phyloP scores from a whole-genome alignment of 2,888 invertebrate genomes.

The Fragum fragum region DNA sequence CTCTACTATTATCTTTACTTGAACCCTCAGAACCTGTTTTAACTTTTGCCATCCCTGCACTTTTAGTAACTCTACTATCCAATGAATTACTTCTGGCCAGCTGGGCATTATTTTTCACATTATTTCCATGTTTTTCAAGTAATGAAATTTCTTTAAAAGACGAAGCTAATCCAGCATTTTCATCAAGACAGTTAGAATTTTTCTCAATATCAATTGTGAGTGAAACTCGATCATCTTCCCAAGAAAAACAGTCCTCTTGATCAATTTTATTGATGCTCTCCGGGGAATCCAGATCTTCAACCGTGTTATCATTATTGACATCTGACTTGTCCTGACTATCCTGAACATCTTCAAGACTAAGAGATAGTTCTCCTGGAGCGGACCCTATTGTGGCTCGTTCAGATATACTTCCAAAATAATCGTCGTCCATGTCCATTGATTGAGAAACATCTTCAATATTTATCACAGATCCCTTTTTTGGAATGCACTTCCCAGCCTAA shows the following conservation, averaged over 20 bases:
- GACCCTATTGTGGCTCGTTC: conserved; percentile 48
- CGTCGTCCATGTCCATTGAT: conserved; percentile 51
- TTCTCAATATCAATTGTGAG: conserved; percentile 75
- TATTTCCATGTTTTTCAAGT: conserved; percentile 23
- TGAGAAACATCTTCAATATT: conserved; percentile 71
- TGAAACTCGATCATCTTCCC: conserved; percentile 83
- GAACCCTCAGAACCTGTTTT: neutral
- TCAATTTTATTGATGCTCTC: conserved; percentile 83
- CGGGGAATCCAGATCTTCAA: conserved; percentile 82
- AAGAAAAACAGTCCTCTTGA: conserved; percentile 83
- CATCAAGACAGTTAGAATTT: conserved; percentile 54
- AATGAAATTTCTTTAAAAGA: conserved; percentile 63
- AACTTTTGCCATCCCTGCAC: neutral
- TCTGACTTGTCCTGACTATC: neutral
- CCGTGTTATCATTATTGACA: conserved; percentile 34
- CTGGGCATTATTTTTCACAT: neutral
- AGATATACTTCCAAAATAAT: conserved; percentile 50
- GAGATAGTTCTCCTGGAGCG: conserved; percentile 52
- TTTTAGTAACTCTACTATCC: conserved; percentile 5
- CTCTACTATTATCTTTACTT: conserved; percentile 27
- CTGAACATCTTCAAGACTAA: conserved; percentile 59
- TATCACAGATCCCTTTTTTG: conserved; percentile 71
- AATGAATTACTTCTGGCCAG: conserved; percentile 22
- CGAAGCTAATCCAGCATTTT: conserved; percentile 56
- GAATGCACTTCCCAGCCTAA: conserved; percentile 70